A percentile compares a stretch with the other conserved stretches of the same genome.
These are phyloP conservation scores for Plectropomus leopardus DNA, from an alignment of 2,113 vertebrate genomes.

Conservation along the genomic window DNA sequence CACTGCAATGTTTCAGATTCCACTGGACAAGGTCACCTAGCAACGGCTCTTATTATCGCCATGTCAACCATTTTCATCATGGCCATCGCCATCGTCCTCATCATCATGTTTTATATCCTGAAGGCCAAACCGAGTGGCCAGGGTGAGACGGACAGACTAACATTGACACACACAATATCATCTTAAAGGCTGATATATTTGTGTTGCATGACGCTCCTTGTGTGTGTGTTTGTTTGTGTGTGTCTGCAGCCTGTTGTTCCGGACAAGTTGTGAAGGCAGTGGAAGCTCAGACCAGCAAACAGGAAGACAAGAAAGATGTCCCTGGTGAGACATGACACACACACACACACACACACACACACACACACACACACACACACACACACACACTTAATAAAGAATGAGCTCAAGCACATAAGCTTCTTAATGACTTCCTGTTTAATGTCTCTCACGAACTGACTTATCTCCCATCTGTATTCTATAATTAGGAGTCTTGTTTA, in stretches of 20 bases:
- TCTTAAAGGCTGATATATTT: neutral
- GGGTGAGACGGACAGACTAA: slow-evolving; percentile 82
- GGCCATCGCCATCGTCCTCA: slow-evolving; percentile 98
- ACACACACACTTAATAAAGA: slow-evolving; percentile 10
- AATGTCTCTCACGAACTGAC: slow-evolving; percentile 18
- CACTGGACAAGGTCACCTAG: slow-evolving; percentile 93
- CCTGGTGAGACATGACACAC: slow-evolving; percentile 85
- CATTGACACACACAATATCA: neutral
- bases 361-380: no score
- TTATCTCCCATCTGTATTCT: slow-evolving; percentile 1
- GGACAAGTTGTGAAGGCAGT: slow-evolving; percentile 92
- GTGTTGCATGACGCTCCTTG: neutral
- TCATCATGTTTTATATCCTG: slow-evolving; percentile 98
- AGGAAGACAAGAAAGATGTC: slow-evolving; percentile 95
- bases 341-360: slow-evolving; percentile 28
- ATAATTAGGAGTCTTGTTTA: slow-evolving; percentile 32
- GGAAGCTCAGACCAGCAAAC: slow-evolving; percentile 90
- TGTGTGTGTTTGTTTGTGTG: slow-evolving; percentile 40
- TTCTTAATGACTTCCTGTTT: slow-evolving; percentile 29
- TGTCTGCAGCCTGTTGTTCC: slow-evolving; percentile 91
- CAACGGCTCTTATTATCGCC: slow-evolving; percentile 97
- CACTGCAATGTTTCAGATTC: slow-evolving; percentile 84
- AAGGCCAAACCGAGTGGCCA: slow-evolving; percentile 94
- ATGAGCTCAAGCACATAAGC: slow-evolving; percentile 18
- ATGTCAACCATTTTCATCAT: slow-evolving; percentile 99